Percentiles rank a stretch among this genome's conserved stretches.
Conservation (phyloP, 1,140 invertebrate species). For the Thrips palmi region DNA sequence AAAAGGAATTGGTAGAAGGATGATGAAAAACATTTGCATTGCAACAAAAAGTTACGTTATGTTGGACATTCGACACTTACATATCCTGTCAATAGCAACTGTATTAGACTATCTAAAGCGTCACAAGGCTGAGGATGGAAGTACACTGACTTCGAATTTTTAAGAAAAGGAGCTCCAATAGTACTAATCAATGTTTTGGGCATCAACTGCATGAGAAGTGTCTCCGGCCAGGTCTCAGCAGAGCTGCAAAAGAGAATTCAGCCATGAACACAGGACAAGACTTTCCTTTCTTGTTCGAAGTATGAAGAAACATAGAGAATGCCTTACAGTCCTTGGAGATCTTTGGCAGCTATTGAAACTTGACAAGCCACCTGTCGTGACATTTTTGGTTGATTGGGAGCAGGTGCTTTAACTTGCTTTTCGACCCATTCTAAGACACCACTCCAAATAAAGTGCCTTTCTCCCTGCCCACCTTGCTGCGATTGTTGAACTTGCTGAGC, state of each 20-base stretch:
- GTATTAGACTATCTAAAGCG: slow-evolving; percentile 61
- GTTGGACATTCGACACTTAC: too few species aligned
- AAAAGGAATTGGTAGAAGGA: too few species aligned
- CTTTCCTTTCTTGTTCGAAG: too few species aligned
- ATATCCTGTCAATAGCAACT: slow-evolving; percentile 79
- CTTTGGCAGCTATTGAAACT: slow-evolving; percentile 54
- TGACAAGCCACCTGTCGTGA: slow-evolving; percentile 68
- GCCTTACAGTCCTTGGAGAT: slow-evolving; percentile 69
- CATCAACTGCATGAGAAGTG: slow-evolving; percentile 83
- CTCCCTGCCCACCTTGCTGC: too few species aligned
- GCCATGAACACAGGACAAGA: too few species aligned
- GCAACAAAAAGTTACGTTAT: too few species aligned
- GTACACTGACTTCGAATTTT: slow-evolving; percentile 71
- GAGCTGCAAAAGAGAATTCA: too few species aligned
- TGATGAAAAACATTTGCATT: too few species aligned
- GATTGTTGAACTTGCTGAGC: too few species aligned
- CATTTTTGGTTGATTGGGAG: slow-evolving; percentile 52
- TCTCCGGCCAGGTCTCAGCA: slow-evolving; percentile 80
- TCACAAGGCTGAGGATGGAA: slow-evolving; percentile 64
- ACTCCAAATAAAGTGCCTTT: slow-evolving; percentile 65
- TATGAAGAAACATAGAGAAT: too few species aligned
- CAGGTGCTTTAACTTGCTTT: slow-evolving; percentile 46
- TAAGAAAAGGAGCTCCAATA: slow-evolving; percentile 68
- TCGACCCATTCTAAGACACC: slow-evolving; percentile 83
- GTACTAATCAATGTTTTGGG: slow-evolving; percentile 76